Percentiles rank a stretch among this genome's conserved stretches.
Evolutionary conservation across 2,113 vertebrate species (phyloP).

Genomic region (Crotalus viridis): DNA sequence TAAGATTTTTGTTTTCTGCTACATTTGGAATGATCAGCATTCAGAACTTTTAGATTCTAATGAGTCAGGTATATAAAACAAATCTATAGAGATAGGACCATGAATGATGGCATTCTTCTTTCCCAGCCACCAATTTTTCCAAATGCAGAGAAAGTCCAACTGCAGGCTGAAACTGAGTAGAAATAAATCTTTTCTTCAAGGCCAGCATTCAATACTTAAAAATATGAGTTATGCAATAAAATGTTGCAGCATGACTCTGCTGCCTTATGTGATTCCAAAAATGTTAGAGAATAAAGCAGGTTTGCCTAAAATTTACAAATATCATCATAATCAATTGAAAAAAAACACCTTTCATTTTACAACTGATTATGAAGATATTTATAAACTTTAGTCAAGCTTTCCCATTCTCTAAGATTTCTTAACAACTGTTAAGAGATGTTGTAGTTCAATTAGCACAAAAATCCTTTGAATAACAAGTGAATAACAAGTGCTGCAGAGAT

Average conservation of each 20-base stretch:
- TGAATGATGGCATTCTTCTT: neutral
- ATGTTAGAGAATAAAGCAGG: neutral
- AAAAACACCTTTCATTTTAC: neutral
- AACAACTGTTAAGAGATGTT: neutral
- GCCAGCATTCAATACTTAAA: neutral
- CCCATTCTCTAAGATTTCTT: neutral
- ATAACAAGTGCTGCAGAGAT: neutral
- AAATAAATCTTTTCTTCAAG: neutral
- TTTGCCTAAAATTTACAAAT: neutral
- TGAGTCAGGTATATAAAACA: neutral
- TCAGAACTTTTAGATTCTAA: neutral
- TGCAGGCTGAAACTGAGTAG: neutral
- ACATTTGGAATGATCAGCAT: neutral
- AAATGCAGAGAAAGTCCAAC: neutral
- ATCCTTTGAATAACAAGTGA: neutral
- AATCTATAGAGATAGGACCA: neutral
- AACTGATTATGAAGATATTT: neutral
- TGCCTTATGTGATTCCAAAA: neutral
- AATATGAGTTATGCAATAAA: neutral
- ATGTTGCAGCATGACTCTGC: neutral
- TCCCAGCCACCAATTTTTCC: neutral
- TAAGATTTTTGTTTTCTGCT: neutral
- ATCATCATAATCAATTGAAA: neutral
- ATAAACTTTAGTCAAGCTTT: neutral
- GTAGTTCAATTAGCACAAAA: neutral